A percentile compares a stretch with the other conserved stretches of the same genome.
Evolutionary conservation across 2,888 invertebrate species (phyloP).

Genomic region (Ariolimax columbianus): DNA sequence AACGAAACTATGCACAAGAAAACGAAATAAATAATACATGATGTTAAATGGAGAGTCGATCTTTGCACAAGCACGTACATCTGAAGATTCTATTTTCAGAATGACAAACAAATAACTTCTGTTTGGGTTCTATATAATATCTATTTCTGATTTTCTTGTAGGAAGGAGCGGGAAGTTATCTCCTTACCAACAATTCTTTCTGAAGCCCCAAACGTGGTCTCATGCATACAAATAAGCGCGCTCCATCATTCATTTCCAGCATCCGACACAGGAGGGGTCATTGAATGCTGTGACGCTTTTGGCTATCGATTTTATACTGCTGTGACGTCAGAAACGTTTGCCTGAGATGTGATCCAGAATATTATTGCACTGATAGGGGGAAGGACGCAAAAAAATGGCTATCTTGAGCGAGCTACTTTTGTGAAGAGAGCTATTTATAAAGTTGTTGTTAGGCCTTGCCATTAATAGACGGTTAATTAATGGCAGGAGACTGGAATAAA

Average conservation of each 20-base stretch:
- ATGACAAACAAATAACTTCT: background rate
- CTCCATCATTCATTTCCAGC: background rate
- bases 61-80: background rate
- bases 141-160: background rate
- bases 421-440: constrained; percentile 23
- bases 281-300: background rate
- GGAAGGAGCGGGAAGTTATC: background rate
- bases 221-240: constrained; percentile 3
- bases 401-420: constrained; percentile 10
- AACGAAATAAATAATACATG: too few relatives aligned
- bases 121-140: background rate
- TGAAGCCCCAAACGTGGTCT: background rate
- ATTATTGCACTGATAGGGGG: background rate
- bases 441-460: background rate
- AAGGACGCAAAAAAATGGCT: background rate
- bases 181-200: background rate
- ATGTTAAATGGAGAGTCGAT: background rate
- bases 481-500: background rate
- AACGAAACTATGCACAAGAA: too few relatives aligned
- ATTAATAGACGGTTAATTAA: background rate
- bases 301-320: constrained; percentile 9
- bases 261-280: constrained; percentile 1
- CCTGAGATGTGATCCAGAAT: constrained; percentile 20
- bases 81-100: background rate
- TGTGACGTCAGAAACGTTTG: constrained; percentile 15